These are phyloP conservation scores for Kryptolebias ocellatus DNA, from an alignment of 2,797 vertebrate genomes.

Conservation along the genomic window DNA sequence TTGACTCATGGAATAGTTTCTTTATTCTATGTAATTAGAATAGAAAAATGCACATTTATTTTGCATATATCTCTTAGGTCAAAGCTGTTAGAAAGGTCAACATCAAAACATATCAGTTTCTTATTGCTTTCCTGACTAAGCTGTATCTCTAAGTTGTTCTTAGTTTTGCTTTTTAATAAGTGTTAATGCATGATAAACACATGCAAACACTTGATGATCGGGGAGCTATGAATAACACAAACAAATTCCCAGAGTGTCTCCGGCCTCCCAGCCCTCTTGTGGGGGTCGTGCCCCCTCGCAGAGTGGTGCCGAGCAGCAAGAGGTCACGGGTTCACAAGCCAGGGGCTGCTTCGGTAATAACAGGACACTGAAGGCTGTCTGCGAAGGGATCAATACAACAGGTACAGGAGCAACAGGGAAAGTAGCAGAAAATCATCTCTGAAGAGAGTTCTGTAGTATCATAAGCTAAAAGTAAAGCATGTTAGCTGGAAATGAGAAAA, in stretches of 20 bases:
- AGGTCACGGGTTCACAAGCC: slow-evolving; percentile 73
- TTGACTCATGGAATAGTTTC: slow-evolving; percentile 57
- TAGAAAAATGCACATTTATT: slow-evolving; percentile 42
- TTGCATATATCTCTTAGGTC: slow-evolving; percentile 34
- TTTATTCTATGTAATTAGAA: slow-evolving; percentile 47
- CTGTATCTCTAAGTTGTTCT: slow-evolving; percentile 16
- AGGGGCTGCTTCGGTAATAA: slow-evolving; percentile 74
- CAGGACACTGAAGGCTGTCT: slow-evolving; percentile 67
- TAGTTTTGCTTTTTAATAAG: slow-evolving; percentile 67
- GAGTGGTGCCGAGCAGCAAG: slow-evolving; percentile 47
- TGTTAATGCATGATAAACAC: slow-evolving; percentile 82
- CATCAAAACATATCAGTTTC: slow-evolving; percentile 10
- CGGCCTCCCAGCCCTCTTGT: slow-evolving; percentile 53
- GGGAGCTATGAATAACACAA: slow-evolving; percentile 67
- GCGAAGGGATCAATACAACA: slow-evolving; percentile 68
- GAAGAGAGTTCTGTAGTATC: slow-evolving; percentile 39
- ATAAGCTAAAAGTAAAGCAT: slow-evolving; percentile 32
- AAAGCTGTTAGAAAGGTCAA: slow-evolving; percentile 1
- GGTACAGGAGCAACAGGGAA: slow-evolving; percentile 57
- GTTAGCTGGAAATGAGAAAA: slow-evolving; percentile 24
- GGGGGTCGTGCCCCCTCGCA: slow-evolving; percentile 60
- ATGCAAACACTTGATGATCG: slow-evolving; percentile 64
- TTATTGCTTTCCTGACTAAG: slow-evolving; percentile 15
- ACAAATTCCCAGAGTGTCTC: slow-evolving; percentile 52
- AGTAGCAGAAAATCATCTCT: slow-evolving; percentile 34